phyloP scores from a whole-genome alignment of 2,797 vertebrate species.

The Myotis myotis region DNA sequence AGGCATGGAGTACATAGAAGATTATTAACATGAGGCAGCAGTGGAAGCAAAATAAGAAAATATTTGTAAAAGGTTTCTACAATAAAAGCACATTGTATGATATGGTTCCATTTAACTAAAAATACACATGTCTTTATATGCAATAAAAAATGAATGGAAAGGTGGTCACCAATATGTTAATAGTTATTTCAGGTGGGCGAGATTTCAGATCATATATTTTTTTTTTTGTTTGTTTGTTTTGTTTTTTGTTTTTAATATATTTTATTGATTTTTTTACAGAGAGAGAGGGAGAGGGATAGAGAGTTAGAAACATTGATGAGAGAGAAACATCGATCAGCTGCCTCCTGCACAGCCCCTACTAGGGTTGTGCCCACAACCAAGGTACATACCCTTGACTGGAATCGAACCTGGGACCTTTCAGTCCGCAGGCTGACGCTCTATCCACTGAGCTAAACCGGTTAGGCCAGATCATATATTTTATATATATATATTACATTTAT shows the following conservation, averaged over 20 bases:
- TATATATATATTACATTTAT: neutral
- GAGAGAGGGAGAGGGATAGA: no score
- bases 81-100: neutral
- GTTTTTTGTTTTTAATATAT: no score
- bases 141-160: conserved; percentile 38
- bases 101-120: conserved; percentile 3
- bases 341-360: no score
- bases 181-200: neutral
- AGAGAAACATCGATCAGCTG: no score
- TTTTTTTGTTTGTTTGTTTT: no score
- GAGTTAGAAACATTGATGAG: no score
- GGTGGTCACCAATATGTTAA: neutral
- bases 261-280: no score
- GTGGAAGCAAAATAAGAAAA: neutral
- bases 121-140: neutral
- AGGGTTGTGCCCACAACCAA: no score
- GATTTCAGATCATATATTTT: conserved; percentile 23
- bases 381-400: no score
- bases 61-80: neutral
- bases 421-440: no score
- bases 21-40: conserved; percentile 21
- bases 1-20: neutral
- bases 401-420: no score
- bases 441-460: no score
- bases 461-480: neutral